Percentiles rank a stretch among this genome's conserved stretches.
Evolutionary conservation across 2,888 invertebrate species (phyloP).

Genomic region (Terebella lapidaria): DNA sequence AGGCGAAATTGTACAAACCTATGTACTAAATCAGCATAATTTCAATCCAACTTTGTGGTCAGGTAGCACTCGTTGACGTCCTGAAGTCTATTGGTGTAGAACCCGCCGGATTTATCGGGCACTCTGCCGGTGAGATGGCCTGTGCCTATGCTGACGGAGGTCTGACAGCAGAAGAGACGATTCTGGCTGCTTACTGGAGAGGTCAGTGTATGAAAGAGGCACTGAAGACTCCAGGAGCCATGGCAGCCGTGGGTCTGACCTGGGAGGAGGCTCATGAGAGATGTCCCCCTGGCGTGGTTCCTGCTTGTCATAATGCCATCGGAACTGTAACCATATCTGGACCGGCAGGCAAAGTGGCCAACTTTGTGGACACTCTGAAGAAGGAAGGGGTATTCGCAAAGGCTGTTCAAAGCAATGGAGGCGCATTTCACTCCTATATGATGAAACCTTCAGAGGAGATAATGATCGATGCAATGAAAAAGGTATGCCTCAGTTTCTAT

Average conservation of each 20-base stretch:
- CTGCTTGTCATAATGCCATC: constrained; percentile 84
- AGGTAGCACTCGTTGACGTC: constrained; percentile 88
- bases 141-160: constrained; percentile 97
- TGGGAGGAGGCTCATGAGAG: constrained; percentile 48
- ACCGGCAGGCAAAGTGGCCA: constrained; percentile 59
- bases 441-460: constrained; percentile 48
- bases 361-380: constrained; percentile 47
- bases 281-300: constrained; percentile 50
- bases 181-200: constrained; percentile 89
- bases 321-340: constrained; percentile 92
- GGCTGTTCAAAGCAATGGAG: constrained; percentile 49
- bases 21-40: constrained; percentile 54
- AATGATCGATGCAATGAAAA: constrained; percentile 40
- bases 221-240: constrained; percentile 38
- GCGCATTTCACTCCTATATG: constrained; percentile 52
- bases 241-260: constrained; percentile 51
- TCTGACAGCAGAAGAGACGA: constrained; percentile 88
- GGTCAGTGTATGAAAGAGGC: constrained; percentile 51
- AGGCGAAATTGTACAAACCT: constrained; percentile 62
- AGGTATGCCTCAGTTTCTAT: no score
- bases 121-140: constrained; percentile 89
- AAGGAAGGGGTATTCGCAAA: constrained; percentile 47
- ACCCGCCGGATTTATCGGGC: constrained; percentile 93
- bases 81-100: constrained; percentile 68
- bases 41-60: no score